Conservation (phyloP, 2,113 vertebrate species). For the Plecturocebus donacophilus region DNA sequence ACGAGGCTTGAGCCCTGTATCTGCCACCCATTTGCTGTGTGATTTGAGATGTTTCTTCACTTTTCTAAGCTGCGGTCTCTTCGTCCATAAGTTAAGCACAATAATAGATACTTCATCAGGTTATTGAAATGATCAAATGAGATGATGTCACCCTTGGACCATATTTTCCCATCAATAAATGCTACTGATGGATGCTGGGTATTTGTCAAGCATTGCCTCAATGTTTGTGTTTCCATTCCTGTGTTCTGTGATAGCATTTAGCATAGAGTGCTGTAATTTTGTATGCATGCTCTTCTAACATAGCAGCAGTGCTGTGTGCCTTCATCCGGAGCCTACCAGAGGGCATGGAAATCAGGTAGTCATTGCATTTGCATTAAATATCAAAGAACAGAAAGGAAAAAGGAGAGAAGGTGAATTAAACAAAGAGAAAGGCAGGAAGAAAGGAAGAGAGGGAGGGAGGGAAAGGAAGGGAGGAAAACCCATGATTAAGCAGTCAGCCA, state of each 20-base stretch:
- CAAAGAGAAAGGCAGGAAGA: rapidly evolving
- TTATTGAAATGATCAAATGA: neutral
- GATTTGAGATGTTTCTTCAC: neutral
- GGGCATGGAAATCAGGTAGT: no score
- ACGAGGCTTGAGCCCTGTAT: rapidly evolving
- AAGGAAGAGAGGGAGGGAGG: rapidly evolving
- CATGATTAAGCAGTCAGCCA: neutral
- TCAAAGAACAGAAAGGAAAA: neutral
- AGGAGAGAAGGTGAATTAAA: neutral
- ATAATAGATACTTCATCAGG: neutral
- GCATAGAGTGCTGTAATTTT: rapidly evolving
- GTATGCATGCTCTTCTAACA: neutral
- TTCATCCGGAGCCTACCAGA: neutral
- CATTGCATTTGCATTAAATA: neutral
- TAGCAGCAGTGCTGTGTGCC: rapidly evolving
- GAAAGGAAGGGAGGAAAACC: rapidly evolving
- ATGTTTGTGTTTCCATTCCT: neutral
- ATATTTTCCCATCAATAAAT: neutral
- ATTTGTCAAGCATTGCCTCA: neutral
- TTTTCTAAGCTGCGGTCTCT: neutral
- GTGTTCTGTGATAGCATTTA: neutral
- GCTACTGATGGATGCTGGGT: neutral
- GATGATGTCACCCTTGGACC: neutral
- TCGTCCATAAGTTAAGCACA: neutral
- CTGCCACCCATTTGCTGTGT: neutral